Percentiles rank a stretch among this genome's conserved stretches.
phyloP scores from a whole-genome alignment of 2,113 vertebrate genomes.

The Cromileptes altivelis region DNA sequence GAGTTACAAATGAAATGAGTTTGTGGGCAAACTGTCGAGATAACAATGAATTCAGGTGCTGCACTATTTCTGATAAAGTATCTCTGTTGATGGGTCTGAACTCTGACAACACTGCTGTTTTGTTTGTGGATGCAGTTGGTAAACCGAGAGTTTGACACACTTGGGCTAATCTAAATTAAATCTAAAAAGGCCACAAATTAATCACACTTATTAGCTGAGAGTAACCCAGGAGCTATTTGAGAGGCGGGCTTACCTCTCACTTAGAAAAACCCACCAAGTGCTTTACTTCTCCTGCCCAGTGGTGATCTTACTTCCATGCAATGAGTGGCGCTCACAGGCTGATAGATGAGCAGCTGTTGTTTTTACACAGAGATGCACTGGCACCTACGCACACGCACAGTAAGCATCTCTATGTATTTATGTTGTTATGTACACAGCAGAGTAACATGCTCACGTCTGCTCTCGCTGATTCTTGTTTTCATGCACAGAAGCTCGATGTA shows the following conservation, averaged over 20 bases:
- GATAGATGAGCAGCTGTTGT: slow-evolving; percentile 33
- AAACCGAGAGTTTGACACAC: too few species aligned
- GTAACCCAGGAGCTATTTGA: too few species aligned
- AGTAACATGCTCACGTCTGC: not conserved
- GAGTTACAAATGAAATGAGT: too few species aligned
- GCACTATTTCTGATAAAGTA: too few species aligned
- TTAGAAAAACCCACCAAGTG: slow-evolving; percentile 2
- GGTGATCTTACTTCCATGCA: not conserved
- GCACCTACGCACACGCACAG: not conserved
- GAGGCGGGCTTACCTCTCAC: not conserved
- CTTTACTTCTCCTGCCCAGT: slow-evolving; percentile 15
- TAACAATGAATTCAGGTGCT: too few species aligned
- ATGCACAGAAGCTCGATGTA: slow-evolving; percentile 14
- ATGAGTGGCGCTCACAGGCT: not conserved
- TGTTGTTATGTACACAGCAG: not conserved
- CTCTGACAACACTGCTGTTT: too few species aligned
- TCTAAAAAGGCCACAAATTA: too few species aligned
- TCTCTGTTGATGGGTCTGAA: too few species aligned
- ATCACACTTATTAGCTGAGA: too few species aligned
- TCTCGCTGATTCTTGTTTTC: slow-evolving; percentile 4
- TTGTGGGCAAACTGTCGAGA: too few species aligned
- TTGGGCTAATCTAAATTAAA: too few species aligned
- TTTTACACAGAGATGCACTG: slow-evolving; percentile 1
- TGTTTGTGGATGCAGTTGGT: too few species aligned
- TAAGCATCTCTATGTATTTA: not conserved